Evolutionary conservation across 2,888 invertebrate genomes (phyloP).

Genomic region (Tipula unca): DNA sequence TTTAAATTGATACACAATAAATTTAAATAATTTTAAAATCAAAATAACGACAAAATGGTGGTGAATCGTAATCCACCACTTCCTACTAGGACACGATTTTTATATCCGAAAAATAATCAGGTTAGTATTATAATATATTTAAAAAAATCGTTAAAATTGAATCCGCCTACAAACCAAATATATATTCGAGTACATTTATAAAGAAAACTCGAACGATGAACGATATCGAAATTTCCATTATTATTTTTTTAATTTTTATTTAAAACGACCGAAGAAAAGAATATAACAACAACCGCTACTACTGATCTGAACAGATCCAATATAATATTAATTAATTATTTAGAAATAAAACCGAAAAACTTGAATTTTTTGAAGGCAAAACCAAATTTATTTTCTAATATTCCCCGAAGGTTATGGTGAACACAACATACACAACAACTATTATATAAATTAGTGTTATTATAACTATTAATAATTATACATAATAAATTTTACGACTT

Average conservation of each 20-base stretch:
- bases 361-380: not conserved
- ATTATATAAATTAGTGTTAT: not conserved
- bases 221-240: not conserved
- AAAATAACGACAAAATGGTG: not conserved
- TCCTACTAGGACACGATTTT: conserved; percentile 16
- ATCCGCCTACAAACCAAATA: too few relatives aligned
- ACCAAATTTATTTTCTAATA: not conserved
- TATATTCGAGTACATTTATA: not conserved
- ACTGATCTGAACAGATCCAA: not conserved
- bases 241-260: too few relatives aligned
- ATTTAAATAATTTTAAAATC: not conserved
- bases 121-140: not conserved
- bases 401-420: not conserved
- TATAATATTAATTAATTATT: not conserved
- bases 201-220: not conserved
- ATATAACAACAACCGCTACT: not conserved
- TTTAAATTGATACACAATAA: not conserved
- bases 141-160: not conserved
- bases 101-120: conserved; percentile 17
- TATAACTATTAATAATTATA: not conserved
- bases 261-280: not conserved
- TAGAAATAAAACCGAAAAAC: not conserved
- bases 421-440: not conserved
- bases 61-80: not conserved
- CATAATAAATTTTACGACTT: not conserved